Conservation (phyloP, 1,140 invertebrate species). For the Wiebesia pumilae region DNA sequence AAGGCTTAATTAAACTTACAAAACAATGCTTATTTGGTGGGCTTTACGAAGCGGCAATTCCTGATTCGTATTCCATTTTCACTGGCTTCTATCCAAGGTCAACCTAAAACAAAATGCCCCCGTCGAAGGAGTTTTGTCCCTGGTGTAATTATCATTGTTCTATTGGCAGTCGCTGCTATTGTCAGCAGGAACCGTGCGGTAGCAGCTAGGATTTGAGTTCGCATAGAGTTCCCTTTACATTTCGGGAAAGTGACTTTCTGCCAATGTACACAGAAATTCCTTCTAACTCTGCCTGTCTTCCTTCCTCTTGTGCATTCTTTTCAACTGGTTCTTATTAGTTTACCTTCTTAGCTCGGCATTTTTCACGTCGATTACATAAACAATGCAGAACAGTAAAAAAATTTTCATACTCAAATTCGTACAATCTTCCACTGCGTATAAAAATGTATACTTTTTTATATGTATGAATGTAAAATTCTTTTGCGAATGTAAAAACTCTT, state of each 20-base stretch:
- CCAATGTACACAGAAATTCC: constrained; percentile 14
- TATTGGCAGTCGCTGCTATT: constrained; percentile 43
- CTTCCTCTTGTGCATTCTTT: not conserved
- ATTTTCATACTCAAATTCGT: not conserved
- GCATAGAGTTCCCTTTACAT: constrained; percentile 32
- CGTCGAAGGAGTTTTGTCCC: constrained; percentile 18
- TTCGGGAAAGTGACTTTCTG: constrained; percentile 31
- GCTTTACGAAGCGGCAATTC: not conserved
- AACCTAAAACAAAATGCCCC: constrained; percentile 41
- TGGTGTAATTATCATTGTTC: constrained; percentile 49
- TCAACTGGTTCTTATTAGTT: constrained; percentile 4
- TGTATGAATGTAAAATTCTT: too few species aligned
- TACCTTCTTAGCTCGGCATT: not conserved
- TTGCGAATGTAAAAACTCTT: too few species aligned
- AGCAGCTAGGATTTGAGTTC: not conserved
- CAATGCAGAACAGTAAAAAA: not conserved
- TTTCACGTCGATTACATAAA: not conserved
- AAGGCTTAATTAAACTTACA: constrained; percentile 46
- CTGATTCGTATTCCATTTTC: not conserved
- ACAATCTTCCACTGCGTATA: too few species aligned
- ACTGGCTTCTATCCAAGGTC: constrained; percentile 45
- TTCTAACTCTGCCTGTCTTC: not conserved
- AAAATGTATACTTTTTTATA: too few species aligned
- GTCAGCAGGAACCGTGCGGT: not conserved
- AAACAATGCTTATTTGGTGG: constrained; percentile 43